Conservation (phyloP, 2,797 vertebrate species). For the Kryptolebias ocellatus region DNA sequence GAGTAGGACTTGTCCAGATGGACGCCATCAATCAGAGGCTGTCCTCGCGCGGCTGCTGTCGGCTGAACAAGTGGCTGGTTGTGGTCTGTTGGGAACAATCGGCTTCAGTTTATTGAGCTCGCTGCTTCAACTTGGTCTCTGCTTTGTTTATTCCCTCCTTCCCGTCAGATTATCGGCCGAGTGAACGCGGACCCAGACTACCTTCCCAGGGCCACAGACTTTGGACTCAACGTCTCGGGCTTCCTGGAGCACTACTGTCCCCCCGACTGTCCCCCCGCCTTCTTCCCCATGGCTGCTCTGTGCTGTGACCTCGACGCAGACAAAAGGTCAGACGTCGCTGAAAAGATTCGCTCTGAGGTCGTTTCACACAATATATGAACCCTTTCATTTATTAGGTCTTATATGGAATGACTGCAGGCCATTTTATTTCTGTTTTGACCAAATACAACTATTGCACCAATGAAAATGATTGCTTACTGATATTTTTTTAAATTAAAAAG, state of each 20-base stretch:
- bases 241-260: constrained; percentile 96
- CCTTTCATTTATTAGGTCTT: background rate
- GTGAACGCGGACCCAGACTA: constrained; percentile 98
- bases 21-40: constrained; percentile 46
- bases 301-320: constrained; percentile 97
- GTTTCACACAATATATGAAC: constrained; percentile 1
- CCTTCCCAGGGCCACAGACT: constrained; percentile 92
- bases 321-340: constrained; percentile 86
- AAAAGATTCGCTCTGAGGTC: constrained; percentile 2
- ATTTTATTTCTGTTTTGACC: too few species aligned
- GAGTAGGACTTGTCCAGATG: constrained; percentile 61
- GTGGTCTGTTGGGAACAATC: constrained; percentile 39
- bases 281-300: constrained; percentile 92
- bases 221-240: constrained; percentile 91
- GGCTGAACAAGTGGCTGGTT: constrained; percentile 25
- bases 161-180: constrained; percentile 90
- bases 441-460: background rate
- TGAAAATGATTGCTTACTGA: background rate
- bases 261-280: constrained; percentile 86
- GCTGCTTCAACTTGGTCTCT: too few species aligned
- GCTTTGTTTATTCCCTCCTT: background rate
- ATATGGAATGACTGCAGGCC: too few species aligned
- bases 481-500: too few species aligned
- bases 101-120: background rate
- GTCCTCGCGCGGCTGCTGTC: constrained; percentile 62